These are phyloP conservation scores for Adelphocoris suturalis DNA, from an alignment of 2,888 invertebrate species.

Conservation along the genomic window DNA sequence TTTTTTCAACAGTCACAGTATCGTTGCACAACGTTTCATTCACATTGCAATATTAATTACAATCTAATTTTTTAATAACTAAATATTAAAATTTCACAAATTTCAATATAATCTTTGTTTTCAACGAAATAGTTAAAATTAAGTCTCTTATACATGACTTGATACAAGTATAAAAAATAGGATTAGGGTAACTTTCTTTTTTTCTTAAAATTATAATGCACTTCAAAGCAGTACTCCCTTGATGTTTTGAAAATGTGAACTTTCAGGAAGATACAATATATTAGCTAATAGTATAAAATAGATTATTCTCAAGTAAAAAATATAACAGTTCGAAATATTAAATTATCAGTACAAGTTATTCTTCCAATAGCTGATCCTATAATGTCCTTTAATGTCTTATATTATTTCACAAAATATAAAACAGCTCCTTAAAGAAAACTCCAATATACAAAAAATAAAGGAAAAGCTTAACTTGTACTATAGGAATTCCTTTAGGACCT, in stretches of 20 bases:
- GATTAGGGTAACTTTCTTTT: slow-evolving; percentile 9
- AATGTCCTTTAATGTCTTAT: no score
- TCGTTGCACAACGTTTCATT: not conserved
- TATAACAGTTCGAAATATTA: slow-evolving; percentile 21
- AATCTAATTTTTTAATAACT: not conserved
- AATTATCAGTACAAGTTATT: slow-evolving; percentile 41
- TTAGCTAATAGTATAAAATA: not conserved
- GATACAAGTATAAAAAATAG: not conserved
- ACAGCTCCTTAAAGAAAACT: not conserved
- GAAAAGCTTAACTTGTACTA: slow-evolving; percentile 21
- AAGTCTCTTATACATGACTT: slow-evolving; percentile 15
- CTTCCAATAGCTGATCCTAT: not conserved
- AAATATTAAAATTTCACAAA: not conserved
- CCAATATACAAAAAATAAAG: not conserved
- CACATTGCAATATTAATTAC: not conserved
- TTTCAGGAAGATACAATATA: not conserved
- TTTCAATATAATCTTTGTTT: not conserved
- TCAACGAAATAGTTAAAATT: not conserved
- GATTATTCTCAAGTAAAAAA: slow-evolving; percentile 2
- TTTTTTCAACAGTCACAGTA: not conserved
- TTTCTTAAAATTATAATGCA: slow-evolving; percentile 28
- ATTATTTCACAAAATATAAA: slow-evolving; percentile 5
- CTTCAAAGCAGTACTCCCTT: not conserved
- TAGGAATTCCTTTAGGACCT: not conserved
- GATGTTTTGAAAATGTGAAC: not conserved